phyloP scores from a whole-genome alignment of 2,888 invertebrate genomes.

The Lasioglossum morio region DNA sequence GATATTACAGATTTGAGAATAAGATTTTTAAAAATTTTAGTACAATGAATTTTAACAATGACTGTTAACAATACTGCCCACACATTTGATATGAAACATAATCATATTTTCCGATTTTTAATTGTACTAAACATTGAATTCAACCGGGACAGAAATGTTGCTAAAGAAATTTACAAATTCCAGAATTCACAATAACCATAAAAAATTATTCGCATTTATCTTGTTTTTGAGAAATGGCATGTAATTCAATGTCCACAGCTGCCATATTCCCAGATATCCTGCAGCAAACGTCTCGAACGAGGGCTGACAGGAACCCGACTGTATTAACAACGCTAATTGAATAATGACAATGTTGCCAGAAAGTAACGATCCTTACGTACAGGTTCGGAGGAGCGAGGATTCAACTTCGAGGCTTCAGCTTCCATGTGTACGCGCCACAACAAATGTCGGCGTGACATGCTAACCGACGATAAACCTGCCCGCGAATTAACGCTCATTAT shows the following conservation, averaged over 20 bases:
- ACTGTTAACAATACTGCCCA: no score
- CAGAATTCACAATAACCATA: not conserved
- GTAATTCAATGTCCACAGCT: not conserved
- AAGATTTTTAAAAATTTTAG: not conserved
- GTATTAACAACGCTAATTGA: not conserved
- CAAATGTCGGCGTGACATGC: slow-evolving; percentile 51
- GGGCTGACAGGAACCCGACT: no score
- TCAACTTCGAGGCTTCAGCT: not conserved
- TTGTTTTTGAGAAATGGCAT: not conserved
- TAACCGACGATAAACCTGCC: slow-evolving; percentile 51
- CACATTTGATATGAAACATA: no score
- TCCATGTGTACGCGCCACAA: slow-evolving; percentile 25
- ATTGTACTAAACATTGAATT: not conserved
- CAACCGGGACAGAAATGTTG: not conserved
- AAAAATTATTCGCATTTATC: not conserved
- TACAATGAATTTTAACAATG: no score
- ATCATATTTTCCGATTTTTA: not conserved
- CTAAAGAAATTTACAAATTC: not conserved
- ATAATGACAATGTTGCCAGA: slow-evolving; percentile 14
- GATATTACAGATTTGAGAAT: not conserved
- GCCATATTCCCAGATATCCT: not conserved
- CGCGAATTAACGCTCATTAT: slow-evolving; percentile 59
- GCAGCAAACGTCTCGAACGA: not conserved
- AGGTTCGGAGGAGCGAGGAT: not conserved
- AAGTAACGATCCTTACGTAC: not conserved